Percentiles rank a stretch among this genome's conserved stretches.
These are phyloP conservation scores for Scytalopus superciliaris DNA, from an alignment of 2,113 vertebrate genomes.

Conservation along the genomic window DNA sequence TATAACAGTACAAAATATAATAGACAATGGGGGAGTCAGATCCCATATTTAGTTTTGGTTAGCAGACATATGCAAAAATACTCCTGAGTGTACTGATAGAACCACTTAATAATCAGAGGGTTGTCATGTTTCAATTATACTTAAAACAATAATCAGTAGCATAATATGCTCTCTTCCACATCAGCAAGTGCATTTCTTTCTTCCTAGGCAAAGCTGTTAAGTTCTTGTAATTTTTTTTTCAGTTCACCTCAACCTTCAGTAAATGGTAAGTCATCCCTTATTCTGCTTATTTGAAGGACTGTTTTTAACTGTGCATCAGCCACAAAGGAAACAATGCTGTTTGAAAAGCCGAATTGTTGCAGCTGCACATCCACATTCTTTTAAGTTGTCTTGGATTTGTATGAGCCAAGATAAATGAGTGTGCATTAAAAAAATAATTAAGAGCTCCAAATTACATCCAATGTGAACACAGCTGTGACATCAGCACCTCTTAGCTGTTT, in stretches of 20 bases:
- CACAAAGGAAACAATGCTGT: background rate
- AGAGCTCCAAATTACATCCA: background rate
- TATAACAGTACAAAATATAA: background rate
- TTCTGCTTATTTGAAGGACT: background rate
- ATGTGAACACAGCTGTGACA: background rate
- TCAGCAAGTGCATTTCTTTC: background rate
- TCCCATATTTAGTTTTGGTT: background rate
- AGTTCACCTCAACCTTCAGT: background rate
- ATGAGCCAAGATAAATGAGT: background rate
- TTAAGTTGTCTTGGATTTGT: background rate
- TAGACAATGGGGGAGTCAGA: background rate
- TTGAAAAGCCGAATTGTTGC: background rate
- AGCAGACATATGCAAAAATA: background rate
- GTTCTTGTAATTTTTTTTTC: background rate
- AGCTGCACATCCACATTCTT: background rate
- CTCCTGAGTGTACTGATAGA: background rate
- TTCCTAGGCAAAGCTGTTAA: background rate
- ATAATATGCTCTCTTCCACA: background rate
- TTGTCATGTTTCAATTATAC: background rate
- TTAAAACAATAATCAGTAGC: background rate
- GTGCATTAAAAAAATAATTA: background rate
- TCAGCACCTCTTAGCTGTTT: background rate
- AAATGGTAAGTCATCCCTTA: background rate
- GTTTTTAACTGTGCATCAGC: background rate
- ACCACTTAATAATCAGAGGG: background rate